phyloP scores from a whole-genome alignment of 2,888 invertebrate genomes.

The Megaustenia siamemsis region DNA sequence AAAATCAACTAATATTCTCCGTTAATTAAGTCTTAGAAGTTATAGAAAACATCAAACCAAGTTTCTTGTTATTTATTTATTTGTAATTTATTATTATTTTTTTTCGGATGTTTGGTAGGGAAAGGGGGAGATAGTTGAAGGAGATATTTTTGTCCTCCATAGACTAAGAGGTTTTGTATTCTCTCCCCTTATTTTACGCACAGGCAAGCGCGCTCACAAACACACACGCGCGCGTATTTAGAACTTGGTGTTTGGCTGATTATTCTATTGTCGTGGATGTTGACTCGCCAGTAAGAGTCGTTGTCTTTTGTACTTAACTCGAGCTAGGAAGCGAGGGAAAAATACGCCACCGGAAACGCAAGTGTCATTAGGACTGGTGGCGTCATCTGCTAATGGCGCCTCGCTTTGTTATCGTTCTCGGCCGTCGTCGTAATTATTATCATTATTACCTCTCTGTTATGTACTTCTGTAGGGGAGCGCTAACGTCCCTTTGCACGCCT shows the following conservation, averaged over 20 bases:
- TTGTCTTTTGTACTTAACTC: conserved; percentile 42
- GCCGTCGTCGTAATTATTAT: conserved; percentile 44
- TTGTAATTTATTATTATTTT: too few relatives aligned
- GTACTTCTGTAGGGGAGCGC: conserved; percentile 30
- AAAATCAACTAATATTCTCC: too few relatives aligned
- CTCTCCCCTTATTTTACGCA: not conserved
- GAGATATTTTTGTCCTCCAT: not conserved
- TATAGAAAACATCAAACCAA: too few relatives aligned
- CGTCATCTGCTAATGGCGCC: conserved; percentile 47
- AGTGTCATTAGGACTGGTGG: conserved; percentile 46
- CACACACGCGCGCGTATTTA: not conserved
- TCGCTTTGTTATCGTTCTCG: conserved; percentile 21
- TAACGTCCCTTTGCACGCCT: conserved; percentile 42
- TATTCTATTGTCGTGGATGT: conserved; percentile 27
- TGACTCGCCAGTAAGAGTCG: conserved; percentile 20
- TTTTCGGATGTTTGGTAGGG: too few relatives aligned
- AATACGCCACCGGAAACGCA: conserved; percentile 45
- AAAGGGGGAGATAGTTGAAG: too few relatives aligned
- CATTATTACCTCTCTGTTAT: conserved; percentile 40
- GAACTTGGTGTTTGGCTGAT: conserved; percentile 6
- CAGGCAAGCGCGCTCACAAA: not conserved
- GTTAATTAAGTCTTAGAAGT: too few relatives aligned
- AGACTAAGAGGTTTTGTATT: not conserved
- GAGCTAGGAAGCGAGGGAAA: conserved; percentile 4
- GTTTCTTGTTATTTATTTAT: too few relatives aligned